Evolutionary conservation across 2,113 vertebrate genomes (phyloP).

Genomic region (Ceratotherium simum): DNA sequence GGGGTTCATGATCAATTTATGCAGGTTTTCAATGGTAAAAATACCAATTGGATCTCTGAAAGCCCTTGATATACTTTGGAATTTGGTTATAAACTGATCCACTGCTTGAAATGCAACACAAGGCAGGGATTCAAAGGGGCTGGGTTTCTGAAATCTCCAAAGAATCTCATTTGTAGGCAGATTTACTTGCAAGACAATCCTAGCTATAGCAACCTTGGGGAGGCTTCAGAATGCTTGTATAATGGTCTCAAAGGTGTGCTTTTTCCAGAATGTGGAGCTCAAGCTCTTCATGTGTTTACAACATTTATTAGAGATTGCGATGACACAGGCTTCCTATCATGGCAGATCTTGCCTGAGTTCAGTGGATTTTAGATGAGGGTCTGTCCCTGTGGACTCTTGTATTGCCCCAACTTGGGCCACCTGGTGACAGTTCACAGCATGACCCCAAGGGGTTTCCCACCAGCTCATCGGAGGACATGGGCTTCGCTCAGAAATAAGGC

Average conservation of each 20-base stretch:
- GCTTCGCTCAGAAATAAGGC: not conserved
- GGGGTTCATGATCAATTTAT: constrained; percentile 38
- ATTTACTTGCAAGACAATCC: not conserved
- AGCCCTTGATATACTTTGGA: constrained; percentile 50
- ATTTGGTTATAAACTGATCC: constrained; percentile 27
- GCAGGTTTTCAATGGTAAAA: constrained; percentile 7
- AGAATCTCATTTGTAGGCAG: not conserved
- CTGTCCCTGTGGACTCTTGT: not conserved
- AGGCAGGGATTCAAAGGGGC: not conserved
- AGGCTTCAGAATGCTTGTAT: not conserved
- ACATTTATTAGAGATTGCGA: not conserved
- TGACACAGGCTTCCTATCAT: not conserved
- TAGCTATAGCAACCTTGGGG: too few species aligned
- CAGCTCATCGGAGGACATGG: not conserved
- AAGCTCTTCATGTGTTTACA: not conserved
- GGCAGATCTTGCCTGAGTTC: not conserved
- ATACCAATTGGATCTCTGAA: not conserved
- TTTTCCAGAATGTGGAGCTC: not conserved
- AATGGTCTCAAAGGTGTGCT: not conserved
- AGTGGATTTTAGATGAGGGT: not conserved
- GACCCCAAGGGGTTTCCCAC: not conserved
- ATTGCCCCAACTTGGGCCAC: not conserved
- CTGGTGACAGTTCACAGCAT: not conserved
- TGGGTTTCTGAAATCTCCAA: not conserved
- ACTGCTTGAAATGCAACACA: constrained; percentile 28